phyloP scores from a whole-genome alignment of 1,140 invertebrate species.

The Ectropis grisescens region DNA sequence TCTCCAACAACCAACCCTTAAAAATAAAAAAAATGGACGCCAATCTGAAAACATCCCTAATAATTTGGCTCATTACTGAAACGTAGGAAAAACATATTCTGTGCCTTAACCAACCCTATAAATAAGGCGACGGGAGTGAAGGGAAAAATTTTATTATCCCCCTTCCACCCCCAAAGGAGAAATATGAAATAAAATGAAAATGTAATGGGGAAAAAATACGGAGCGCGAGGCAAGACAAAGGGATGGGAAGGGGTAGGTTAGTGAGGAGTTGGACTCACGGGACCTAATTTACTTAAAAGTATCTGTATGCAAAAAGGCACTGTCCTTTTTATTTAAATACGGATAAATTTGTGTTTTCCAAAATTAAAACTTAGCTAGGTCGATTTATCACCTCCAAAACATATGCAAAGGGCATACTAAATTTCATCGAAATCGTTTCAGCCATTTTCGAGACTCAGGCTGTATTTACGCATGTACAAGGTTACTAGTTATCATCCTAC shows the following conservation, averaged over 20 bases:
- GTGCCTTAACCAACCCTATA: conserved; percentile 53
- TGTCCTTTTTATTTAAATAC: too few relatives aligned
- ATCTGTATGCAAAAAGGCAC: too few relatives aligned
- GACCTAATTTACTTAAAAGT: too few relatives aligned
- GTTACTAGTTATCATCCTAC: too few relatives aligned
- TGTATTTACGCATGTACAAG: too few relatives aligned
- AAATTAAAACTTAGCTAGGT: too few relatives aligned
- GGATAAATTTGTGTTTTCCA: too few relatives aligned
- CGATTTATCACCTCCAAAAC: too few relatives aligned
- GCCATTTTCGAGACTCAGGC: too few relatives aligned
- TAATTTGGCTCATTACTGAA: conserved; percentile 65
- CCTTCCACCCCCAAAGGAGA: conserved; percentile 39
- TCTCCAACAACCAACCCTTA: conserved; percentile 26
- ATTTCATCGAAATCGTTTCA: too few relatives aligned
- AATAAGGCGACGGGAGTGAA: conserved; percentile 49
- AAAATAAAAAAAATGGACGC: conserved; percentile 26
- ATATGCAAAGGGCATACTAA: too few relatives aligned
- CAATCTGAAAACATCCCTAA: conserved; percentile 58
- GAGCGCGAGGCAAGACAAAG: conserved; percentile 57
- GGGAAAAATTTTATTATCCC: conserved; percentile 68
- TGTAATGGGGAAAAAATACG: conserved; percentile 68
- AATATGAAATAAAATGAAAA: conserved; percentile 70
- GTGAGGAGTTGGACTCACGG: conserved; percentile 18
- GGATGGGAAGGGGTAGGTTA: conserved; percentile 24
- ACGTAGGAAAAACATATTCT: conserved; percentile 62